Conservation (phyloP, 2,797 vertebrate genomes). For the Notoglanidium macrostoma region DNA sequence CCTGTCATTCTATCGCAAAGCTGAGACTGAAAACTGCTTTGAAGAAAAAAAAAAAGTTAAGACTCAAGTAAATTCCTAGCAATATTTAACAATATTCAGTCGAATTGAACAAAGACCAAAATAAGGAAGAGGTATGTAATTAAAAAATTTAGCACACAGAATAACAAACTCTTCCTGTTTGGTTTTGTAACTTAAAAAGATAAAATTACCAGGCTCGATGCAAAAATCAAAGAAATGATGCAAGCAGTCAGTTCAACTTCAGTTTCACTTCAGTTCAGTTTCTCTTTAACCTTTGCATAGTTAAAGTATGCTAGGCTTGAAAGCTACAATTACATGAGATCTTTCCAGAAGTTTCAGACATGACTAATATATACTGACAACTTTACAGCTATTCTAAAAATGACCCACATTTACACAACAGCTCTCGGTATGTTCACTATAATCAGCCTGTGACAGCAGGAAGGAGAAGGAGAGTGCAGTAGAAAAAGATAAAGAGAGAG, state of each 20-base stretch:
- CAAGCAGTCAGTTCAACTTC: conserved; percentile 27
- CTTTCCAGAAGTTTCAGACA: conserved; percentile 28
- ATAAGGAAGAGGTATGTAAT: background rate
- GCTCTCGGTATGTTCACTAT: conserved; percentile 20
- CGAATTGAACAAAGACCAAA: background rate
- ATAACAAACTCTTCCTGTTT: background rate
- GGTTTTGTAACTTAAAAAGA: background rate
- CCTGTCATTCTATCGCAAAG: background rate
- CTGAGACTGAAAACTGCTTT: background rate
- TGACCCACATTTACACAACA: conserved; percentile 45
- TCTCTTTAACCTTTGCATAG: conserved; percentile 27
- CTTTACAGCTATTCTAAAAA: conserved; percentile 33
- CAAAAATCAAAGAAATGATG: conserved; percentile 14
- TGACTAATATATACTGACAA: conserved; percentile 26
- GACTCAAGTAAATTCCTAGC: background rate
- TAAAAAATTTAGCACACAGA: background rate
- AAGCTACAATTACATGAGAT: conserved; percentile 41
- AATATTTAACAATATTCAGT: background rate
- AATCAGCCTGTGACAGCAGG: conserved; percentile 38
- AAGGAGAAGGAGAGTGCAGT: conserved; percentile 16
- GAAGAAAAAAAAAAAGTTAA: background rate
- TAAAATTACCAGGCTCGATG: background rate
- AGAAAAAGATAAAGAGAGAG: conserved; percentile 6
- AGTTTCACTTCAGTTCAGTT: conserved; percentile 17
- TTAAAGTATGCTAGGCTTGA: conserved; percentile 13